Evolutionary conservation across 2,113 vertebrate genomes (phyloP), one percentile per base, ranked within the genome.

Genomic region (Prunella fulvescens): DNA sequence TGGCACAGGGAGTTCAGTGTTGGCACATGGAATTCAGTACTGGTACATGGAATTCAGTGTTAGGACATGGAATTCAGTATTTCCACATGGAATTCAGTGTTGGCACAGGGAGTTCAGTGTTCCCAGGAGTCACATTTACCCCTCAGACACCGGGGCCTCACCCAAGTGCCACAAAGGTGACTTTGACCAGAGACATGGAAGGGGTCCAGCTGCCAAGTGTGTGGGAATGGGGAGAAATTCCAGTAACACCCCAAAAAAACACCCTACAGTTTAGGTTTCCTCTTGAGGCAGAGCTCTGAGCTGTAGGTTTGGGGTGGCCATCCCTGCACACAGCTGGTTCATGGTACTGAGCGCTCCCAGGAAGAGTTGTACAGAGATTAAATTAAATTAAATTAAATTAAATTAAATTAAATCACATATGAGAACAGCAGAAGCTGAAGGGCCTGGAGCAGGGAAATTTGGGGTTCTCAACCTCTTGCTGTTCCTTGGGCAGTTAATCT

Each of bases 131-230:
- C 48, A 31, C 5, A 16, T 28, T 61, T n/a, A 25, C n/a, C 12
- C 2, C 0, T 45, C 62, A 69, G 42, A 14, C 19, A 19, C 26
- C 4, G 1, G 7, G 33, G 9, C 2, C 24, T 47, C 29, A 10
- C 26, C 28, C 15, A 61, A 47, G 39, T 22, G 35, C 28, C 64
- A 35, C 29, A 31, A 25, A 28, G 24, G 23, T 19, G 28, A 11
- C 51, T 62, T 40, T 74, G 61, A 25, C 29, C 51, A 62, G 48
- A 51, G 29, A 24, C 18, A 3, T 20, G 45, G 70, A 64, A 58
- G 9, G 12, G 16, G 1, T 40, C 71, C 57, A 25, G 35, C 44
- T 83, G 53, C 73, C 37, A 77, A 22, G 10, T 39, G 5, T 1
- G 2, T 70, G 44, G n/a, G 23, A 81, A 42, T 0, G 3, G 33